These are phyloP conservation scores for Agriopis aurantiaria DNA, from an alignment of 2,888 invertebrate genomes.

Conservation along the genomic window DNA sequence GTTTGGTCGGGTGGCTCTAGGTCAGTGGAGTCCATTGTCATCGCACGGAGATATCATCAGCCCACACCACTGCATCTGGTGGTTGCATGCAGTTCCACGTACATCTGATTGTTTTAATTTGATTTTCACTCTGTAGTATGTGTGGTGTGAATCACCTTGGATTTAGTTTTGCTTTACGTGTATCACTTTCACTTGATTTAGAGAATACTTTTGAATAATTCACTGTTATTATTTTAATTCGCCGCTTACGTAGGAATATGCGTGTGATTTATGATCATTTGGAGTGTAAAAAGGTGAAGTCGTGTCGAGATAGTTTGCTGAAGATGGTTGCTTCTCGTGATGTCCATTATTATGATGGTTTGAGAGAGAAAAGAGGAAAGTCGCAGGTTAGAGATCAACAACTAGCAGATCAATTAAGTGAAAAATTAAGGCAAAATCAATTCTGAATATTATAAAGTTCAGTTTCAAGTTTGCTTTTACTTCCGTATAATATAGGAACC, in stretches of 20 bases:
- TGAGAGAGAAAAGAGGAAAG: constrained; percentile 29
- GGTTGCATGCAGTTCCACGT: neutral
- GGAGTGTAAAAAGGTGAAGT: constrained; percentile 24
- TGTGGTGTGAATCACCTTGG: constrained; percentile 33
- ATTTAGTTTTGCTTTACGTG: constrained; percentile 37
- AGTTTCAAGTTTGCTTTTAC: too few relatives aligned
- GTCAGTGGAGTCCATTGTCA: constrained; percentile 16
- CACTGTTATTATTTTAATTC: constrained; percentile 44
- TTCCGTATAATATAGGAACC: too few relatives aligned
- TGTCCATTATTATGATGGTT: constrained; percentile 33
- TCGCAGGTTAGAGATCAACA: constrained; percentile 33
- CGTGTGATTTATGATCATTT: constrained; percentile 42
- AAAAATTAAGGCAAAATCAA: neutral
- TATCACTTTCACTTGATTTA: constrained; percentile 47
- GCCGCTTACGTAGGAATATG: constrained; percentile 27
- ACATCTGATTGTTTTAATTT: constrained; percentile 28
- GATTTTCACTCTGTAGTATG: constrained; percentile 32
- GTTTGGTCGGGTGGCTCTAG: constrained; percentile 23
- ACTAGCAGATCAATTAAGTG: neutral
- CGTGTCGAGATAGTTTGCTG: constrained; percentile 16
- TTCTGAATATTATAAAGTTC: neutral
- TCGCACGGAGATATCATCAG: neutral
- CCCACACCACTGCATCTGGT: constrained; percentile 5
- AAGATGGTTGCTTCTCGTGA: constrained; percentile 17
- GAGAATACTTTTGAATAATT: constrained; percentile 41